These are phyloP conservation scores for Epinephelus lanceolatus DNA, from an alignment of 2,113 vertebrate genomes.

Conservation along the genomic window DNA sequence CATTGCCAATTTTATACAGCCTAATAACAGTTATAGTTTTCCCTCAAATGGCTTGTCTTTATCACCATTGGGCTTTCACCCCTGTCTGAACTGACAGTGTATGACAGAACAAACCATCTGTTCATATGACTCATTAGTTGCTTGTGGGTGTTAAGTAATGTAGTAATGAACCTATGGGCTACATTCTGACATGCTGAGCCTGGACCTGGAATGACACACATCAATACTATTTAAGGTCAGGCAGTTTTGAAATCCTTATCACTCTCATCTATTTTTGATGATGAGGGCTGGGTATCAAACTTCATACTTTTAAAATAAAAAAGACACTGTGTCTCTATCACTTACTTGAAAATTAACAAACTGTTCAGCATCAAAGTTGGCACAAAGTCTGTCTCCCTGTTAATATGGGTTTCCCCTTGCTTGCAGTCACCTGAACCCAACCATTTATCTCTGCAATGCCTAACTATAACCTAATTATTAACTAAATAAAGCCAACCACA, in stretches of 20 bases:
- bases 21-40: constrained; percentile 84
- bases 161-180: constrained; percentile 24
- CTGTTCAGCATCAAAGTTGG: too few species aligned
- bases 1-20: constrained; percentile 77
- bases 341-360: background rate
- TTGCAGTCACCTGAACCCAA: background rate
- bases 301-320: background rate
- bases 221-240: background rate
- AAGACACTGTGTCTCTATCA: background rate
- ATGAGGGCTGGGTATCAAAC: background rate
- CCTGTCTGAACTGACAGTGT: constrained; percentile 21
- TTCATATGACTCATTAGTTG: constrained; percentile 39
- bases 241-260: background rate
- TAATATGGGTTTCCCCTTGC: background rate
- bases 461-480: background rate
- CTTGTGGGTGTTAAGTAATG: constrained; percentile 34
- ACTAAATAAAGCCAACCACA: background rate
- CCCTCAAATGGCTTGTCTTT: constrained; percentile 74
- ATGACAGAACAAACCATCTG: constrained; percentile 24
- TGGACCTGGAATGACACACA: constrained; percentile 10
- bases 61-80: constrained; percentile 11
- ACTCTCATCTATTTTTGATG: background rate
- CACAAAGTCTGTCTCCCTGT: constrained; percentile 17
- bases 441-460: background rate
- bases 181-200: constrained; percentile 27